phyloP scores from a whole-genome alignment of 2,797 vertebrate genomes.

The Hozukius guyotensis region DNA sequence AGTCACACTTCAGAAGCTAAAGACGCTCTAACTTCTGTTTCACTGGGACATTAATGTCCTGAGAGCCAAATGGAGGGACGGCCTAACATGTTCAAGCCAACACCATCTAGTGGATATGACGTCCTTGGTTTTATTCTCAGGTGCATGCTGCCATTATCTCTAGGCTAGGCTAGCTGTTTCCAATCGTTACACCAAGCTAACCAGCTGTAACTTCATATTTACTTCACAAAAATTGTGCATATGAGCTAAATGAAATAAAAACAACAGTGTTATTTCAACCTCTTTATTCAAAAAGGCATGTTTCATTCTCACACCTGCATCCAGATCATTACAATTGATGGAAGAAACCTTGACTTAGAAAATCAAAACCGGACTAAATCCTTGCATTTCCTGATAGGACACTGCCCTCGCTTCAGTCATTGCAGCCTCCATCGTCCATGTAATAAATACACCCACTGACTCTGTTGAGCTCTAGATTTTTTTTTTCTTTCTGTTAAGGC shows the following conservation, averaged over 20 bases:
- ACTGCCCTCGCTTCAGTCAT: constrained; percentile 23
- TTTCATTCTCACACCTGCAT: constrained; percentile 78
- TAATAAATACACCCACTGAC: constrained; percentile 77
- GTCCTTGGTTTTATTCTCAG: background rate
- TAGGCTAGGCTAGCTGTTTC: background rate
- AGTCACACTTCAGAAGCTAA: too few species aligned
- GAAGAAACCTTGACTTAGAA: constrained; percentile 75
- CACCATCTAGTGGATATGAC: background rate
- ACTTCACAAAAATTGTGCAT: too few species aligned
- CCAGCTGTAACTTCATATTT: background rate
- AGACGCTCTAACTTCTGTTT: too few species aligned
- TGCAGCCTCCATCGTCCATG: constrained; percentile 59
- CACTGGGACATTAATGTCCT: background rate
- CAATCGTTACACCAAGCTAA: background rate
- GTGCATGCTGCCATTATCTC: background rate
- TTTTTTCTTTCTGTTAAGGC: constrained; percentile 46
- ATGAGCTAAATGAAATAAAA: background rate
- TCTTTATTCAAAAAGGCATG: constrained; percentile 83
- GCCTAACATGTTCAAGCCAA: background rate
- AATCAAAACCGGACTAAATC: constrained; percentile 57
- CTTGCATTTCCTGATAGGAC: constrained; percentile 57
- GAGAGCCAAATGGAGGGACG: background rate
- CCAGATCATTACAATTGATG: constrained; percentile 81
- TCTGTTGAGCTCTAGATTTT: constrained; percentile 23
- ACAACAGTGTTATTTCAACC: constrained; percentile 65